phyloP scores from a whole-genome alignment of 2,797 vertebrate species.

The Micrastur ruficollis region DNA sequence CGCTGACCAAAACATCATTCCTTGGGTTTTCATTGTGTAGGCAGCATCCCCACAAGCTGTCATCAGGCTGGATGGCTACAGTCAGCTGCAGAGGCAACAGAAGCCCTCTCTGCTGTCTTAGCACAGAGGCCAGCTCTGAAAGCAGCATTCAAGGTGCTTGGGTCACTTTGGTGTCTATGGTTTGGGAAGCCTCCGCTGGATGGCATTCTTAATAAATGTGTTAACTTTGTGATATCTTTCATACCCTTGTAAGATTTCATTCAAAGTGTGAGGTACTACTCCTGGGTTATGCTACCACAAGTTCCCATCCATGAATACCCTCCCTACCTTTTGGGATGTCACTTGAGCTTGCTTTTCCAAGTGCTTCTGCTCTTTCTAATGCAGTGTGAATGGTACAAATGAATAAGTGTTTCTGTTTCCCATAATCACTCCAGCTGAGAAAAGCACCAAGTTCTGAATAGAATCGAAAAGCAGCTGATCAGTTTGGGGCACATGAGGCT shows the following conservation, averaged over 20 bases:
- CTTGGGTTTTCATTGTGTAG: not conserved
- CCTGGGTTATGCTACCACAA: not conserved
- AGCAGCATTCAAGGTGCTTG: not conserved
- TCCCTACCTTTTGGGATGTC: not conserved
- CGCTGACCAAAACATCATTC: not conserved
- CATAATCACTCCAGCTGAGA: not conserved
- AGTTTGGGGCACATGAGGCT: not conserved
- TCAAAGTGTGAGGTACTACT: not conserved
- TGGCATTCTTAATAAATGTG: not conserved
- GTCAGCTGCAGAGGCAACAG: not conserved
- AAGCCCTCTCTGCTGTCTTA: not conserved
- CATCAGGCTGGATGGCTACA: not conserved
- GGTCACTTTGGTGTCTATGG: not conserved
- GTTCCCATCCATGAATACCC: not conserved
- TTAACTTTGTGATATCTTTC: not conserved
- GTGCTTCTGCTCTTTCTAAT: not conserved
- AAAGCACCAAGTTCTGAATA: not conserved
- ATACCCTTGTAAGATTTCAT: rapidly evolving
- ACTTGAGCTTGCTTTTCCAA: not conserved
- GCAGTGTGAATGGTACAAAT: not conserved
- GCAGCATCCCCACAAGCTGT: not conserved
- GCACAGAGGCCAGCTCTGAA: not conserved
- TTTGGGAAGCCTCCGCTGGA: not conserved
- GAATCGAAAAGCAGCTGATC: not conserved
- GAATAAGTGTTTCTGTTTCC: not conserved